These are phyloP conservation scores for Hydropsyche betteni DNA, from an alignment of 2,888 invertebrate genomes.

Conservation along the genomic window DNA sequence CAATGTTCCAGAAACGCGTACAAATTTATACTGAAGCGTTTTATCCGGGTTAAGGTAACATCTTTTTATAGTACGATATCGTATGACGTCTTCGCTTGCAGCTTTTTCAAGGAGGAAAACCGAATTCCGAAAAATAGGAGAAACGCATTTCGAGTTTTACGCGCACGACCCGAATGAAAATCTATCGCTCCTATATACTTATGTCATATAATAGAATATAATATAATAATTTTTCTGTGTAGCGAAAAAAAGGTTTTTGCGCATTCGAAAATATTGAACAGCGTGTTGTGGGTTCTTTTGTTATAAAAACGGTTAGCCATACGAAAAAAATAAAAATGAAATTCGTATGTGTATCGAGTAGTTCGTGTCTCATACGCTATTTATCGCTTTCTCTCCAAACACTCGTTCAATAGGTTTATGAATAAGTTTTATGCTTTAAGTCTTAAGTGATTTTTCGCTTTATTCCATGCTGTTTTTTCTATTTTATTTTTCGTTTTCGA, in stretches of 20 bases:
- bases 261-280: slow-evolving; percentile 7
- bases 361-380: background rate
- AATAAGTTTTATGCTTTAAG: slow-evolving; percentile 26
- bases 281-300: slow-evolving; percentile 3
- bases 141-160: no score
- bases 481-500: slow-evolving; percentile 12
- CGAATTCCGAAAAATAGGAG: no score
- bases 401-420: slow-evolving; percentile 13
- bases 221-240: no score
- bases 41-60: no score
- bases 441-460: slow-evolving; percentile 29
- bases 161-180: no score
- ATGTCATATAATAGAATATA: no score
- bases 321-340: slow-evolving; percentile 2
- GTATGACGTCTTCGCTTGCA: no score
- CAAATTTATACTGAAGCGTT: background rate
- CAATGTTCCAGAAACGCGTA: slow-evolving; percentile 14
- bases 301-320: background rate
- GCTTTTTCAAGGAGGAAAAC: no score
- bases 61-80: no score
- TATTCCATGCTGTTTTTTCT: background rate
- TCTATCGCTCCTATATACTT: no score
- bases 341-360: background rate
- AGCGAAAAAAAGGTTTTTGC: background rate
- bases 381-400: slow-evolving; percentile 20